These are phyloP conservation scores for Cotesia vestalis DNA, from an alignment of 1,140 invertebrate genomes.

Conservation along the genomic window DNA sequence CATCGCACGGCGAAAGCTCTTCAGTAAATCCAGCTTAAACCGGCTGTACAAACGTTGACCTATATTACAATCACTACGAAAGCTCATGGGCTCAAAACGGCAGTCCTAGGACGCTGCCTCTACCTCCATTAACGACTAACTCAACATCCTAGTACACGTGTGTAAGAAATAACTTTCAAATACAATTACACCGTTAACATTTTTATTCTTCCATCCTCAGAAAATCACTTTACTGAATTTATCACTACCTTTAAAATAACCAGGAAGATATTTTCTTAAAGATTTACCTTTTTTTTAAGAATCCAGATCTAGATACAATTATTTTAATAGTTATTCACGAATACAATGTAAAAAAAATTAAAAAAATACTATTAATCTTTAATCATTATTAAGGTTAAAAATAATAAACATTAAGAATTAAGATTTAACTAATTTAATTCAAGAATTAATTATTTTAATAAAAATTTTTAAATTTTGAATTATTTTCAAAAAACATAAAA, in stretches of 20 bases:
- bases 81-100: constrained; percentile 10
- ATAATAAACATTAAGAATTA: too few species aligned
- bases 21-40: constrained; percentile 64
- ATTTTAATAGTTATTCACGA: too few species aligned
- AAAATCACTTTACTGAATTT: neutral
- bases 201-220: neutral
- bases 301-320: too few species aligned
- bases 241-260: neutral
- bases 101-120: neutral
- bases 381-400: too few species aligned
- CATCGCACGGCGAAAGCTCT: constrained; percentile 58
- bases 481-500: too few species aligned
- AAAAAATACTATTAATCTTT: too few species aligned
- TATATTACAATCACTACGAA: constrained; percentile 60
- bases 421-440: too few species aligned
- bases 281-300: too few species aligned
- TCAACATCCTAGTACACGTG: neutral
- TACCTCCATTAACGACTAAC: neutral
- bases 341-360: too few species aligned
- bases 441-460: too few species aligned
- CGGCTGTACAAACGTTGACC: constrained; percentile 65
- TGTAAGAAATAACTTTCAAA: constrained; percentile 4
- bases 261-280: too few species aligned
- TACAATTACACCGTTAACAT: neutral
- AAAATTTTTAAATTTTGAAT: too few species aligned